Evolutionary conservation across 2,797 vertebrate species (phyloP), one percentile per base, ranked within the genome.

Genomic region (Salmo trutta): DNA sequence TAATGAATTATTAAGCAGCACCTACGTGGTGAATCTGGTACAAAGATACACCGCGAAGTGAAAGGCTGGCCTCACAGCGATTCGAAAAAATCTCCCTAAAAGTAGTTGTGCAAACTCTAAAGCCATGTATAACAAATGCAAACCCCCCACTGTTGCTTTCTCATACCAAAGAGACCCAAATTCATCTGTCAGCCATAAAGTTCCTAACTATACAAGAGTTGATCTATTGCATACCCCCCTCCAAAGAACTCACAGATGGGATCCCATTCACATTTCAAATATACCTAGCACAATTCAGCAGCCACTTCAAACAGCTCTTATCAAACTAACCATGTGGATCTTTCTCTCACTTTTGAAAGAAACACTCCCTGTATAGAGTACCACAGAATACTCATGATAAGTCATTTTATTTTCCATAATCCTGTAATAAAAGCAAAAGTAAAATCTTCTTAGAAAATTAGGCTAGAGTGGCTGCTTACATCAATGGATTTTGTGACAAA

Each of bases 131-230:
- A 86, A 87, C 83, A 88, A 90, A 88, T 84, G 84, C 79, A 79
- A 71, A 76, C 86, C 85, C 86, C 89, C 87, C 79, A 77, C 87
- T 83, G 87, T 69, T 83, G 80, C 85, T 81, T 86, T 88, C 85
- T 87, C 82, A 80, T 75, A 80, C 74, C 83, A 76, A 76, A 80
- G 76, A 84, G 82, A 85, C 83, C 86, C 84, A 87, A 89, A 89
- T 95, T 93, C 92, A 94, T 93, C 90, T 95, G 94, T 95, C 94
- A 95, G 92, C 93, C 93, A 90, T 95, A 93, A 94, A 94, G 92
- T 93, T 94, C 90, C 85, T 76, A 77, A 90, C 93, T 92, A 92
- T 90, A 90, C 82, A 88, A 24, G 77, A 76, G 51, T 76, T 86
- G 87, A 88, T 86, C 86, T 85, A 84, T 87, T 81, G 84, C 83